phyloP scores from a whole-genome alignment of 2,113 vertebrate species.

The Paradoxurus hermaphroditus region DNA sequence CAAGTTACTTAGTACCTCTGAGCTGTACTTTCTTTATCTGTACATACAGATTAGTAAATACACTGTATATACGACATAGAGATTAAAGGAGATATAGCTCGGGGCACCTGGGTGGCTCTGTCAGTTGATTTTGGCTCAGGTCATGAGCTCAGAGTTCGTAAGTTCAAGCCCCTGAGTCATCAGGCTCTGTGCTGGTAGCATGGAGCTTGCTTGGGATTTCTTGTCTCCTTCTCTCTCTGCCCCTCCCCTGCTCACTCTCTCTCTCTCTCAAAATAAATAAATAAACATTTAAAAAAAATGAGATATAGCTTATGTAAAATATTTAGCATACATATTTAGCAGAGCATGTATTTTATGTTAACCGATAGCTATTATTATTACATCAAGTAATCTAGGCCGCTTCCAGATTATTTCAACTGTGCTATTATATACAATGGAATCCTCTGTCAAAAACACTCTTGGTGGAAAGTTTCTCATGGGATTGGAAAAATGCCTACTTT shows the following conservation, averaged over 20 bases:
- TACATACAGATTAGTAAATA: neutral
- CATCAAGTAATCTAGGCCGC: neutral
- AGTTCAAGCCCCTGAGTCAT: too few relatives aligned
- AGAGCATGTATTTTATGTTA: neutral
- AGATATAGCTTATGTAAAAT: neutral
- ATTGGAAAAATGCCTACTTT: neutral
- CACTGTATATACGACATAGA: neutral
- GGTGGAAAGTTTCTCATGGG: neutral
- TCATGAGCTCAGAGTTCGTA: too few relatives aligned
- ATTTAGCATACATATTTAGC: neutral
- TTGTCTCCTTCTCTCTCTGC: too few relatives aligned
- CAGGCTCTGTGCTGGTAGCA: too few relatives aligned
- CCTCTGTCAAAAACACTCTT: neutral
- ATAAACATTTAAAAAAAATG: too few relatives aligned
- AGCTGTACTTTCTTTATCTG: neutral
- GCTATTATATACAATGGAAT: neutral
- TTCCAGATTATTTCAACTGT: neutral
- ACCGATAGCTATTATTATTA: neutral
- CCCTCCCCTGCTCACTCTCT: too few relatives aligned
- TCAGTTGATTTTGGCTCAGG: too few relatives aligned
- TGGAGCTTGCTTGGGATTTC: too few relatives aligned
- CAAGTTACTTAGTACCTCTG: neutral
- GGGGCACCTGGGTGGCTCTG: too few relatives aligned
- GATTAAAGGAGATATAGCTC: neutral
- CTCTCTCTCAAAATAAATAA: too few relatives aligned